These are phyloP conservation scores for Cynodonichthys magdalenae DNA, from an alignment of 2,797 vertebrate genomes.

Conservation along the genomic window DNA sequence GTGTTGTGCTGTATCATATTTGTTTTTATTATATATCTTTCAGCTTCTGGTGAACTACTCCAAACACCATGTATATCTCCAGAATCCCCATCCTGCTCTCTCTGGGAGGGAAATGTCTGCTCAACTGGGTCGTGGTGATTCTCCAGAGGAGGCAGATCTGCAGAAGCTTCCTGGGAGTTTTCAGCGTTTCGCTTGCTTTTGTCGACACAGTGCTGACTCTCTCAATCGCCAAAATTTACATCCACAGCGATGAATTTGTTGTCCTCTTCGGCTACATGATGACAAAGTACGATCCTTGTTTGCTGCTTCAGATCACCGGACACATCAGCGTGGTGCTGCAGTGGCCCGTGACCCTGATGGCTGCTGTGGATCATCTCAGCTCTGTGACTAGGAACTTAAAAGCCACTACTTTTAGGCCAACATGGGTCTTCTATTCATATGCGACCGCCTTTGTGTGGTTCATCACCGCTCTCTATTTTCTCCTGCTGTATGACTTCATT, in stretches of 20 bases:
- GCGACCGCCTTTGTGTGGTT: conserved; percentile 75
- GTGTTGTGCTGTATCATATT: too few relatives aligned
- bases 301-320: conserved; percentile 83
- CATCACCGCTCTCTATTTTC: conserved; percentile 66
- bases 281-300: conserved; percentile 85
- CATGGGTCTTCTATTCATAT: conserved; percentile 51
- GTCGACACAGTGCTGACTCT: conserved; percentile 76
- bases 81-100: conserved; percentile 67
- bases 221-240: conserved; percentile 68
- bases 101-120: conserved; percentile 81
- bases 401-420: conserved; percentile 11
- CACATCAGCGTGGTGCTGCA: conserved; percentile 76
- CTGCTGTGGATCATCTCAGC: conserved; percentile 80
- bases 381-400: conserved; percentile 55
- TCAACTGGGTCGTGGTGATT: conserved; percentile 80
- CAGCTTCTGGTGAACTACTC: background rate
- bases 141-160: conserved; percentile 65
- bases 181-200: conserved; percentile 82
- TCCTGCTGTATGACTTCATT: conserved; percentile 58
- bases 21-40: background rate
- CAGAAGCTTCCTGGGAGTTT: conserved; percentile 82
- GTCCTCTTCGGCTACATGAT: conserved; percentile 73
- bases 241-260: conserved; percentile 66
- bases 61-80: conserved; percentile 48
- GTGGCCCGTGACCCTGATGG: conserved; percentile 78